Percentiles rank a stretch among this genome's conserved stretches.
Conservation (phyloP, 2,113 vertebrate genomes). For the Cygnus buccinator region DNA sequence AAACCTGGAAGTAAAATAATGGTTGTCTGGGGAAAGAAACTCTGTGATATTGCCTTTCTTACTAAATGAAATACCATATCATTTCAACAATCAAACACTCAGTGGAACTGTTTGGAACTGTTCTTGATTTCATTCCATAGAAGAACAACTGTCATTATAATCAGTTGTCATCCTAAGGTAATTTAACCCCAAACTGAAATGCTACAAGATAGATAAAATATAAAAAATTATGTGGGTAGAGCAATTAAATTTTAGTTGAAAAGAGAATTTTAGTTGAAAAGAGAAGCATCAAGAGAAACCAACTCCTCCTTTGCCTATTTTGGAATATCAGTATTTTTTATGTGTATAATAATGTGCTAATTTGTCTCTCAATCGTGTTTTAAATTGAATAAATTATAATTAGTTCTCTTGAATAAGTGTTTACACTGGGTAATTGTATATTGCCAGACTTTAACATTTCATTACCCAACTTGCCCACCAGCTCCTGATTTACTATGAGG, state of each 20-base stretch:
- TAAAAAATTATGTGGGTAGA: background rate
- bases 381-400: background rate
- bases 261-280: background rate
- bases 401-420: background rate
- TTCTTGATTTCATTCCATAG: background rate
- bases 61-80: background rate
- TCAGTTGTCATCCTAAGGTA: background rate
- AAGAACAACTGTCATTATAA: background rate
- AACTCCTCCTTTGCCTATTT: background rate
- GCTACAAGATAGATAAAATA: background rate
- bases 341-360: background rate
- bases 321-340: background rate
- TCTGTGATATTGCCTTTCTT: background rate
- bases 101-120: background rate
- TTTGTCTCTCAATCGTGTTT: background rate
- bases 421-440: background rate
- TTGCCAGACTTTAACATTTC: background rate
- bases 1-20: background rate
- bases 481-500: background rate
- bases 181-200: background rate
- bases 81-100: background rate
- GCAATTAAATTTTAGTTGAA: background rate
- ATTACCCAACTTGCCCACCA: background rate
- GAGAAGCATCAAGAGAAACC: background rate
- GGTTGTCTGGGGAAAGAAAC: background rate